phyloP scores from a whole-genome alignment of 2,113 vertebrate genomes.

The Progne subis region DNA sequence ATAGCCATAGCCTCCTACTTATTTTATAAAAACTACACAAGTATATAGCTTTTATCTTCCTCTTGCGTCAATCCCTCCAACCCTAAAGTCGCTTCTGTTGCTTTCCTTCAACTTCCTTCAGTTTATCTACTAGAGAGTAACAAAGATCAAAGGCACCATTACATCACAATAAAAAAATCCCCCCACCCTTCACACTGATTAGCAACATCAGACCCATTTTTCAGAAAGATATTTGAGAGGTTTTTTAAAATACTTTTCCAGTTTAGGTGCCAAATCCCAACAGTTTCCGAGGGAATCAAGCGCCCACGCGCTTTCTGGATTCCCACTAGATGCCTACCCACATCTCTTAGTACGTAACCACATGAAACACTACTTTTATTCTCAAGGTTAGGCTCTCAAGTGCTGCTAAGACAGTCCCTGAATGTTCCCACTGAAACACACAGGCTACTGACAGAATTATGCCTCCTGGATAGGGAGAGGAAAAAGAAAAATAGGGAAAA shows the following conservation, averaged over 20 bases:
- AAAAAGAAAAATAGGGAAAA: neutral
- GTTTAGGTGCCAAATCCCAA: conserved; percentile 54
- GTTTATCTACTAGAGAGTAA: conserved; percentile 24
- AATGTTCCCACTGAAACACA: neutral
- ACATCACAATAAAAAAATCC: neutral
- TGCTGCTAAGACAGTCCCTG: neutral
- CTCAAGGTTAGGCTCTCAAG: conserved; percentile 34
- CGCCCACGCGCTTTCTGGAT: conserved; percentile 23
- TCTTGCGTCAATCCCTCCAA: neutral
- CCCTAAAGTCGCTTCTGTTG: neutral
- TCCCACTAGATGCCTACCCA: conserved; percentile 38
- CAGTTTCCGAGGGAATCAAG: conserved; percentile 31
- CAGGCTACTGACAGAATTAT: neutral
- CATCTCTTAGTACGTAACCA: neutral
- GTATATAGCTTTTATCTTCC: neutral
- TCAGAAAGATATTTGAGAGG: neutral
- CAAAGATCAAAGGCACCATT: conserved; percentile 9
- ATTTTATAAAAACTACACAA: neutral
- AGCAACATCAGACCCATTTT: conserved; percentile 4
- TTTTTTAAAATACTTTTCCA: conserved; percentile 33
- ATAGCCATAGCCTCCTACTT: neutral
- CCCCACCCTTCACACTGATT: neutral
- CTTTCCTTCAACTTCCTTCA: neutral
- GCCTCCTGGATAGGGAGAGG: neutral
- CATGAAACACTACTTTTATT: conserved; percentile 34